Conservation (phyloP, 2,113 vertebrate genomes). For the Protobothrops flavoviridis region DNA sequence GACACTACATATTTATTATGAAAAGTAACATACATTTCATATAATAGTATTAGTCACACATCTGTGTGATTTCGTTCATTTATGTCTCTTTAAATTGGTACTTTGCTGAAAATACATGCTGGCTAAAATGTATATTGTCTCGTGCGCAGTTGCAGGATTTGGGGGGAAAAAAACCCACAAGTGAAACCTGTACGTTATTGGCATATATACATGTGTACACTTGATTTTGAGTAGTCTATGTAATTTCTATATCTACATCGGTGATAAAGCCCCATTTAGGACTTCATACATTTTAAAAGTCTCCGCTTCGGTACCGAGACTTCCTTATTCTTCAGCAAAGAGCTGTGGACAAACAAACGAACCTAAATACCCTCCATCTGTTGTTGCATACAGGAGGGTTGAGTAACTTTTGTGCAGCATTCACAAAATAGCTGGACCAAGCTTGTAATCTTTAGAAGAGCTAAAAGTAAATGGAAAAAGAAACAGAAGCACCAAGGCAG, state of each 20-base stretch:
- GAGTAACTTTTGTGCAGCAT: not conserved
- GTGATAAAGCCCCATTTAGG: not conserved
- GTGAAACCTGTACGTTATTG: not conserved
- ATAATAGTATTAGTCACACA: not conserved
- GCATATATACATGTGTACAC: not conserved
- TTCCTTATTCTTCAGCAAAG: not conserved
- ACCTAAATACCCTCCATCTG: not conserved
- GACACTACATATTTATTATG: constrained; percentile 1
- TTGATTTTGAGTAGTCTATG: not conserved
- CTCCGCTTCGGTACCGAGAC: not conserved
- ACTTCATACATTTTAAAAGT: not conserved
- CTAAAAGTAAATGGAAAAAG: constrained; percentile 20
- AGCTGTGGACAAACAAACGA: not conserved
- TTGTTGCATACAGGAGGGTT: not conserved
- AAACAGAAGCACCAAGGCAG: constrained; percentile 32
- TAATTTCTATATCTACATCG: not conserved
- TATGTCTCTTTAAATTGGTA: not conserved
- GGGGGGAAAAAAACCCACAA: not conserved
- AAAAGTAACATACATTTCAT: not conserved
- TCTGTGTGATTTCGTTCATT: not conserved
- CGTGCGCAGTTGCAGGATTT: not conserved
- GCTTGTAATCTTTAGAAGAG: constrained; percentile 10
- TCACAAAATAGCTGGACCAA: not conserved
- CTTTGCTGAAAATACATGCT: not conserved
- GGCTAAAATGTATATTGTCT: not conserved